Percentiles rank a stretch among this genome's conserved stretches.
Conservation (phyloP, 1,140 invertebrate species). For the Metopolophium dirhodum region DNA sequence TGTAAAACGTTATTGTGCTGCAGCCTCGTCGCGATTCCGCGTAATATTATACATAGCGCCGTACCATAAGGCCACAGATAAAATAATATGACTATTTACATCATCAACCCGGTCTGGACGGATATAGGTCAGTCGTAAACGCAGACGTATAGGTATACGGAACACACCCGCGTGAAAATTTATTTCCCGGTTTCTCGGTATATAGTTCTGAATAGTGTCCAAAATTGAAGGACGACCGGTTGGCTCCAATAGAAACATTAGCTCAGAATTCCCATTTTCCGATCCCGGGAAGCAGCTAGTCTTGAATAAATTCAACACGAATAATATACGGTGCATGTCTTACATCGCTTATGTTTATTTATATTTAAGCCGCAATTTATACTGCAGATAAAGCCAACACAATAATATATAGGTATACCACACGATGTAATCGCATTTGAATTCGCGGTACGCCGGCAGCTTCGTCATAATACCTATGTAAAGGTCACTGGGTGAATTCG, state of each 20-base stretch:
- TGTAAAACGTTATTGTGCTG: neutral
- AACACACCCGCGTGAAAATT: neutral
- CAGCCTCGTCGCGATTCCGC: neutral
- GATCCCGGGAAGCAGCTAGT: neutral
- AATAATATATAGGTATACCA: too few relatives aligned
- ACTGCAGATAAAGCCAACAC: neutral
- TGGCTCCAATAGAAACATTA: neutral
- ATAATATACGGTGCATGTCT: neutral
- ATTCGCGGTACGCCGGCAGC: neutral
- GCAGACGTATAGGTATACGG: neutral
- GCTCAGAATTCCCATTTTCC: neutral
- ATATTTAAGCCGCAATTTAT: neutral
- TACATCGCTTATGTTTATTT: neutral
- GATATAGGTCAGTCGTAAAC: conserved; percentile 10
- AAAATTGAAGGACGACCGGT: neutral
- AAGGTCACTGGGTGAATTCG: neutral
- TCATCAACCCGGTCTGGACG: neutral
- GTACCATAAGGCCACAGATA: neutral
- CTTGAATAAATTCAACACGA: neutral
- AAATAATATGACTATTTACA: neutral
- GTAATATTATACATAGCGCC: neutral
- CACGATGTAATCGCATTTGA: neutral
- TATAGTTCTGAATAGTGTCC: neutral
- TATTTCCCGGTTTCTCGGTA: neutral
- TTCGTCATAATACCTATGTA: neutral